Percentiles rank a stretch among this genome's conserved stretches.
Evolutionary conservation across 2,113 vertebrate species (phyloP).

Genomic region (Rissa tridactyla): DNA sequence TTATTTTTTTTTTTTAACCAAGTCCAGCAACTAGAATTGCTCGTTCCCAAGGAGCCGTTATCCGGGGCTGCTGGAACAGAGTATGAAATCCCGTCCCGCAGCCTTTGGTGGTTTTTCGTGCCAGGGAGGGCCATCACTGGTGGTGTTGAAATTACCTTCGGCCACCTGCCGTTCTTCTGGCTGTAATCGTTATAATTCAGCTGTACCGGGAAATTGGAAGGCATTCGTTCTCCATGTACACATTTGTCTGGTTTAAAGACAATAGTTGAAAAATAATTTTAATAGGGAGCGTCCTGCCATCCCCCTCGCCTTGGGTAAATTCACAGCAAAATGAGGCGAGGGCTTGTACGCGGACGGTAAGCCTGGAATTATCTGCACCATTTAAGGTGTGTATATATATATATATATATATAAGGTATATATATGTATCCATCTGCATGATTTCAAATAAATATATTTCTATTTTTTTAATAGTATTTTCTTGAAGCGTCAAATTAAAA

Average conservation of each 20-base stretch:
- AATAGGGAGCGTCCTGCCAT: background rate
- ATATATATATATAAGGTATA: too few species aligned
- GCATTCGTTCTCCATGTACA: background rate
- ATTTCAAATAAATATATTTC: background rate
- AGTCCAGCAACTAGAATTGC: too few species aligned
- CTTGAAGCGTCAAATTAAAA: background rate
- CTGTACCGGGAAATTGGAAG: background rate
- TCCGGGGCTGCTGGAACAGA: accelerated
- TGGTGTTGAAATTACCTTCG: background rate
- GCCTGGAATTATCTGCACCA: background rate
- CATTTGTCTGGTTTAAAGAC: background rate
- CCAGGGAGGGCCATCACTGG: background rate
- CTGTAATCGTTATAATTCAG: background rate
- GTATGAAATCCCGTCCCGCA: background rate
- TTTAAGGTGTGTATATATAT: background rate
- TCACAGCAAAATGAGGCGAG: background rate
- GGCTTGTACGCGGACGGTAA: accelerated
- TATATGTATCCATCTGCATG: background rate
- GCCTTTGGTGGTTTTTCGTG: background rate
- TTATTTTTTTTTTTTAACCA: background rate
- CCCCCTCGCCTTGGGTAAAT: background rate
- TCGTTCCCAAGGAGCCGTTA: background rate
- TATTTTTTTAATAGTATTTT: background rate
- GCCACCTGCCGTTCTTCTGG: background rate
- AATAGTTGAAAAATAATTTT: background rate